These are phyloP conservation scores for Crocuta crocuta DNA, from an alignment of 2,113 vertebrate species.

Conservation along the genomic window DNA sequence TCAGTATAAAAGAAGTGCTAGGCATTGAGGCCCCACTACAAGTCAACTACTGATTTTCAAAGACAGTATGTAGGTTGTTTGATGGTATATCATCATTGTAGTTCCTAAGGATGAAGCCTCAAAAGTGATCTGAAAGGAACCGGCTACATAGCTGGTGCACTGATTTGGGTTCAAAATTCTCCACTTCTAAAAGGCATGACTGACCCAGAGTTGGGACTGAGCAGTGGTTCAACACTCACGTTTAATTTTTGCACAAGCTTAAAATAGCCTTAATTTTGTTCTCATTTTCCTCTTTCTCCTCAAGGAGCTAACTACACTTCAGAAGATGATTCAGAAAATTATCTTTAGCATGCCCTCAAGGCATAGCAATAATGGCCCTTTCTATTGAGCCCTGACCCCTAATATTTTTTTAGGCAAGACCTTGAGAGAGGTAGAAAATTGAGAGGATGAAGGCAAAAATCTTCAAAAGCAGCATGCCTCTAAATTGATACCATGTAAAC, in stretches of 20 bases:
- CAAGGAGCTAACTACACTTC: slow-evolving; percentile 46
- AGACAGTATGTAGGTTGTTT: not conserved
- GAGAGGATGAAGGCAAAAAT: slow-evolving; percentile 80
- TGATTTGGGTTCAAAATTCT: not conserved
- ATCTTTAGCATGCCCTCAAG: slow-evolving; percentile 41
- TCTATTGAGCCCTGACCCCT: slow-evolving; percentile 66
- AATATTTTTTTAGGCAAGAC: slow-evolving; percentile 81
- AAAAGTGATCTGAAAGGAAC: not conserved
- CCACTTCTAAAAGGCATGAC: not conserved
- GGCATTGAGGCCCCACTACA: not conserved
- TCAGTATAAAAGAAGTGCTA: not conserved
- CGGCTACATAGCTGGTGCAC: not conserved
- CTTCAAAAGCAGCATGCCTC: slow-evolving; percentile 88
- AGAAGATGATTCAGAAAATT: slow-evolving; percentile 67
- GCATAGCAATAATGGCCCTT: slow-evolving; percentile 55
- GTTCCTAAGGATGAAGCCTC: not conserved
- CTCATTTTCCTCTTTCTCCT: slow-evolving; percentile 42
- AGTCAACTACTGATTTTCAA: not conserved
- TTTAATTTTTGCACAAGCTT: not conserved
- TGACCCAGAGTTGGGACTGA: not conserved
- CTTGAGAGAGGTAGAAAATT: slow-evolving; percentile 84
- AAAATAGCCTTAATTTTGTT: slow-evolving; percentile 42
- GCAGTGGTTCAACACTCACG: not conserved
- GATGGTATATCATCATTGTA: not conserved
- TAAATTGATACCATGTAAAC: slow-evolving; percentile 90